Conservation (phyloP, 2,888 invertebrate genomes). For the Synanthedon formicaeformis region DNA sequence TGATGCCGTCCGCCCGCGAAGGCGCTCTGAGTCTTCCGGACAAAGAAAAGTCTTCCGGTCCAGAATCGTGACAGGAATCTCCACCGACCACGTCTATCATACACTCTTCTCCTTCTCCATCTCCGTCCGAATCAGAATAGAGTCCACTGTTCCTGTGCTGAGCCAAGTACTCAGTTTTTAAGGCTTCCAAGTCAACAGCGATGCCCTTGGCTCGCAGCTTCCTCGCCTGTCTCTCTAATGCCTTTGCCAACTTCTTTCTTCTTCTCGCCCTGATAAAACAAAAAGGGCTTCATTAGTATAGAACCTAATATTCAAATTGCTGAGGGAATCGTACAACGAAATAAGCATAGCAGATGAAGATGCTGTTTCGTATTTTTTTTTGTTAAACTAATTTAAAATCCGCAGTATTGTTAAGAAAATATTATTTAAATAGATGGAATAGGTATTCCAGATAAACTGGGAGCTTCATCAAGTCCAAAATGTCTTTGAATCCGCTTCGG, state of each 20-base stretch:
- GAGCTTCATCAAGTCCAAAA: constrained; percentile 5
- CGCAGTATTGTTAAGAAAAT: no score
- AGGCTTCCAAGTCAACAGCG: constrained; percentile 86
- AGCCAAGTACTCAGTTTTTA: constrained; percentile 87
- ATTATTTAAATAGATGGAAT: no score
- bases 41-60: constrained; percentile 74
- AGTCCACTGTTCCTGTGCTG: constrained; percentile 76
- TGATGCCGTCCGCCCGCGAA: constrained; percentile 69
- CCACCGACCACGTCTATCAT: constrained; percentile 90
- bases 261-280: constrained; percentile 78
- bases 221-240: constrained; percentile 90
- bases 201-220: constrained; percentile 93
- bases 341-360: no score
- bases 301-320: constrained; percentile 36
- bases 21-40: constrained; percentile 71
- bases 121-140: constrained; percentile 71
- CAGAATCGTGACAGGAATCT: constrained; percentile 78
- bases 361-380: no score
- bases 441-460: background rate
- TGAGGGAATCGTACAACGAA: background rate
- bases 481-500: constrained; percentile 13
- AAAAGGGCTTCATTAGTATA: constrained; percentile 66
- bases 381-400: no score
- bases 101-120: constrained; percentile 75
- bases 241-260: constrained; percentile 92